A percentile compares a stretch with the other conserved stretches of the same genome.
phyloP scores from a whole-genome alignment of 2,797 vertebrate species.

The Graptemys geographica region DNA sequence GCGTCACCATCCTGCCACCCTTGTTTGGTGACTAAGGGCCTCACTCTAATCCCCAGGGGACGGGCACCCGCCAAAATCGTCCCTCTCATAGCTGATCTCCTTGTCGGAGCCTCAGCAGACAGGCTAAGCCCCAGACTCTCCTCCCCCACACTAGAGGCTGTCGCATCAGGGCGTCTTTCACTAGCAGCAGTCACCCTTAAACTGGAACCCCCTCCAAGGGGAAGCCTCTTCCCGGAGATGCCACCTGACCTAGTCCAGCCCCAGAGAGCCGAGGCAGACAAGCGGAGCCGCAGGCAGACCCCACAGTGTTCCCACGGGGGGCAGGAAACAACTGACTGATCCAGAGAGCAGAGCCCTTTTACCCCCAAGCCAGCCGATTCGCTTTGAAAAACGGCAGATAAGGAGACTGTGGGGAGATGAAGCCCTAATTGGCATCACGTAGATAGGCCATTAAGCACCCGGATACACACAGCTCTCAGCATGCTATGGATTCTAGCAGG shows the following conservation, averaged over 20 bases:
- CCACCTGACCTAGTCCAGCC: neutral
- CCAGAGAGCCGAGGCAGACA: neutral
- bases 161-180: neutral
- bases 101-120: neutral
- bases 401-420: neutral
- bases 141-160: too few species aligned
- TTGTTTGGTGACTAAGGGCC: too few species aligned
- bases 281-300: neutral
- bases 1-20: too few species aligned
- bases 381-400: neutral
- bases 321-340: neutral
- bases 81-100: too few species aligned
- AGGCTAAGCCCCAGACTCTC: neutral
- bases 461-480: neutral
- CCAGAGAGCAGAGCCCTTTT: neutral
- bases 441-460: neutral
- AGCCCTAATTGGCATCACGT: neutral
- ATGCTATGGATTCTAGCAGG: neutral
- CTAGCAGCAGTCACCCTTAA: neutral
- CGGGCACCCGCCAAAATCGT: too few species aligned
- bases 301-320: neutral
- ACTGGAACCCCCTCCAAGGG: neutral
- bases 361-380: neutral
- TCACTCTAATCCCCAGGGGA: too few species aligned
- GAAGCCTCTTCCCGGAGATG: neutral